These are phyloP conservation scores for Rhinophrynus dorsalis DNA, from an alignment of 2,797 vertebrate species.

Conservation along the genomic window DNA sequence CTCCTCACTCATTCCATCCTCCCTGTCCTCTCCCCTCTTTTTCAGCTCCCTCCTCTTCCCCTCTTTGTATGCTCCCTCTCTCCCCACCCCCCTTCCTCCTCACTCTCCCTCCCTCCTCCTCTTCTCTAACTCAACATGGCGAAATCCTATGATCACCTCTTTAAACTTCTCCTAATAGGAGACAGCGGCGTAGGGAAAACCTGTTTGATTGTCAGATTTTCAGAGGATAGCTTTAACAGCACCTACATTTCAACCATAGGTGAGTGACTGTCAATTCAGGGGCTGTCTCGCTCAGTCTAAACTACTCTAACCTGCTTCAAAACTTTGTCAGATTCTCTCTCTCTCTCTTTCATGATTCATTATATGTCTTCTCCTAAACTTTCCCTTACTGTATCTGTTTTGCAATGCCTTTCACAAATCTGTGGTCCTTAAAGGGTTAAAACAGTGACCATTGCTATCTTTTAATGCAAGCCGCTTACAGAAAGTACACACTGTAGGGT, in stretches of 20 bases:
- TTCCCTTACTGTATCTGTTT: too few species aligned
- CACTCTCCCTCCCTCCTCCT: constrained; percentile 58
- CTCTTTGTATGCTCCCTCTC: constrained; percentile 61
- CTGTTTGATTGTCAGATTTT: constrained; percentile 91
- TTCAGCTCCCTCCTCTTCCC: constrained; percentile 59
- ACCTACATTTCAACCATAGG: constrained; percentile 96
- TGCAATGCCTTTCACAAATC: too few species aligned
- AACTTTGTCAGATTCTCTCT: too few species aligned
- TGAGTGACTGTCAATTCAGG: constrained; percentile 61
- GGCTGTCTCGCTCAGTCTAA: too few species aligned
- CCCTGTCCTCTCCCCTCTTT: background rate
- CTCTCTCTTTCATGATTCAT: too few species aligned
- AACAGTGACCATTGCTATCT: too few species aligned
- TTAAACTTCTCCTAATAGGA: constrained; percentile 90
- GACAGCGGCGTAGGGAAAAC: constrained; percentile 97
- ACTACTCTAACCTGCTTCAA: too few species aligned
- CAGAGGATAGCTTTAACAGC: constrained; percentile 91
- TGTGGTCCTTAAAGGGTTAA: too few species aligned
- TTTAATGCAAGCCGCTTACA: too few species aligned
- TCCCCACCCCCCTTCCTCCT: constrained; percentile 55
- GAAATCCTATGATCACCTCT: constrained; percentile 95
- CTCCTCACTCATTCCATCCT: background rate
- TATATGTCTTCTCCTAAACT: too few species aligned
- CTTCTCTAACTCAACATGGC: constrained; percentile 74
- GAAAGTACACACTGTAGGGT: too few species aligned